Evolutionary conservation across 2,888 invertebrate species (phyloP).

Genomic region (Platycnemis pennipes): DNA sequence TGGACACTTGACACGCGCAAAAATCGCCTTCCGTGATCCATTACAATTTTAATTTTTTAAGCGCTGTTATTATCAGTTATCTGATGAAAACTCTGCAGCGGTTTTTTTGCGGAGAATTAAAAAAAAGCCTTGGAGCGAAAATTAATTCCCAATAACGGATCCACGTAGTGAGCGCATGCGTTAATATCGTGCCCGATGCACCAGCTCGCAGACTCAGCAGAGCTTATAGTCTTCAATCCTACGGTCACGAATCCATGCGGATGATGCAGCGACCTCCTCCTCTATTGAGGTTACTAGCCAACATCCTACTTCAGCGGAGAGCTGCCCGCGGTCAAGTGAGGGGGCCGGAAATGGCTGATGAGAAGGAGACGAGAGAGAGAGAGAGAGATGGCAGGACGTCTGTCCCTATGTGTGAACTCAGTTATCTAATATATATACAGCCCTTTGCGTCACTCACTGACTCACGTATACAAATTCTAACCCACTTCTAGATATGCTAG

Average conservation of each 20-base stretch:
- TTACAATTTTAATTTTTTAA: not conserved
- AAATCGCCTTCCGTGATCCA: not conserved
- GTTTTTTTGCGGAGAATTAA: not conserved
- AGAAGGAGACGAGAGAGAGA: not conserved
- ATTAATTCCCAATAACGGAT: constrained; percentile 7
- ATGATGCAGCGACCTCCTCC: not conserved
- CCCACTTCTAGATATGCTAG: too few species aligned
- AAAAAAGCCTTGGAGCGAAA: not conserved
- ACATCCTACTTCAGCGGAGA: constrained; percentile 11
- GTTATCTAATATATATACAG: too few species aligned
- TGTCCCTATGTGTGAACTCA: not conserved
- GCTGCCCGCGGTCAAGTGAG: constrained; percentile 33
- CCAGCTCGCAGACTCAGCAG: constrained; percentile 26
- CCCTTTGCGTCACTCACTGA: too few species aligned
- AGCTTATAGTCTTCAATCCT: constrained; percentile 41
- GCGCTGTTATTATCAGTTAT: not conserved
- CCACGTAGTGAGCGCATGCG: constrained; percentile 13
- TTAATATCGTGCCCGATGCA: constrained; percentile 9
- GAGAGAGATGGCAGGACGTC: not conserved
- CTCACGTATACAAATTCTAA: too few species aligned
- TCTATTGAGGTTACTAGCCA: constrained; percentile 41
- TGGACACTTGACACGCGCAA: not conserved
- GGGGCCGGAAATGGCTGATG: constrained; percentile 19
- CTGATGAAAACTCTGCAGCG: not conserved
- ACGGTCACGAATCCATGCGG: constrained; percentile 26